These are phyloP conservation scores for Drosophila mercatorum DNA, from an alignment of 2,888 invertebrate genomes.

Conservation along the genomic window DNA sequence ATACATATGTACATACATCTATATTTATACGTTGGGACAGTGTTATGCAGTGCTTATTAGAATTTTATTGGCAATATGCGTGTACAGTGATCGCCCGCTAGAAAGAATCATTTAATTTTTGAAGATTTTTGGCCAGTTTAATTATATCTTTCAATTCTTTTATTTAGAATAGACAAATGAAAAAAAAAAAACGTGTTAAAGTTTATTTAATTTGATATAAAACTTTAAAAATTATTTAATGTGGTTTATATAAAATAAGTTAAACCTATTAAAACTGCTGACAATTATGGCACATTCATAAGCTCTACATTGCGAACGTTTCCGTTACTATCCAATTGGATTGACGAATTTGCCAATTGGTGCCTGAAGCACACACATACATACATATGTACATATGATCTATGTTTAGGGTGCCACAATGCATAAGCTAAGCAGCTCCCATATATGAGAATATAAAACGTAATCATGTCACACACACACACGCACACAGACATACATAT, in stretches of 20 bases:
- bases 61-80: not conserved
- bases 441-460: conserved; percentile 29
- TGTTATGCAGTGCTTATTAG: conserved; percentile 4
- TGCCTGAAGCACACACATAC: conserved; percentile 46
- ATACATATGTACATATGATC: conserved; percentile 19
- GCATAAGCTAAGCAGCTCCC: conserved; percentile 13
- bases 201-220: too few relatives aligned
- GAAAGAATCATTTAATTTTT: too few relatives aligned
- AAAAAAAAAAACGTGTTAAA: not conserved
- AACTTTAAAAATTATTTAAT: too few relatives aligned
- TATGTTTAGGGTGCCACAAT: conserved; percentile 23
- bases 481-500: conserved; percentile 8
- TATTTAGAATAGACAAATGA: too few relatives aligned
- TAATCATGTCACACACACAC: conserved; percentile 41
- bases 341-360: conserved; percentile 70
- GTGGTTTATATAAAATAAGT: too few relatives aligned
- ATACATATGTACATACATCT: not conserved
- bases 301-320: conserved; percentile 11
- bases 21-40: conserved; percentile 38
- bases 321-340: conserved; percentile 51
- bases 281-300: not conserved
- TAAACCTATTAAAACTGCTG: too few relatives aligned
- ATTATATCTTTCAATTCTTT: too few relatives aligned
- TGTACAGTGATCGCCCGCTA: not conserved
- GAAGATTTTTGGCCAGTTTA: too few relatives aligned